Percentiles rank a stretch among this genome's conserved stretches.
Evolutionary conservation across 2,888 invertebrate genomes (phyloP).

Genomic region (Eupeodes latifasciatus): DNA sequence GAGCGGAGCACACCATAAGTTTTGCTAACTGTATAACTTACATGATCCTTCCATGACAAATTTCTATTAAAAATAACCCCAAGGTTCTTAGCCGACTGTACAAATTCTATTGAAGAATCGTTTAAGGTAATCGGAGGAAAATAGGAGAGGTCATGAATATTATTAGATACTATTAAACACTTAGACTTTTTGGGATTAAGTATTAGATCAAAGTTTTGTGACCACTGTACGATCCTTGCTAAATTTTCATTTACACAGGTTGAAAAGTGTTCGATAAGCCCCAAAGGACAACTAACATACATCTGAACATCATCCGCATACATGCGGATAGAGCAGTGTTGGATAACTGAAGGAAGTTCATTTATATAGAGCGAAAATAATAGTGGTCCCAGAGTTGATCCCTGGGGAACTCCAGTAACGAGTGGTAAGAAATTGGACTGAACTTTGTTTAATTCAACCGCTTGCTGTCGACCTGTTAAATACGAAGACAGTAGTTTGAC

Average conservation of each 20-base stretch:
- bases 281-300: background rate
- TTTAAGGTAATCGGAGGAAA: background rate
- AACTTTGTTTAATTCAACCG: background rate
- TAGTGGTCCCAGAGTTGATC: too few species aligned
- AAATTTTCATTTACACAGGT: background rate
- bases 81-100: background rate
- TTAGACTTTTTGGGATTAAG: background rate
- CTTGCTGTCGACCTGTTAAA: background rate
- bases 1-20: too few species aligned
- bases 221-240: background rate
- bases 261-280: background rate
- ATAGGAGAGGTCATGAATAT: background rate
- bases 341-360: background rate
- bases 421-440: too few species aligned
- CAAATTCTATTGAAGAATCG: background rate
- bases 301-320: slow-evolving; percentile 1
- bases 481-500: too few species aligned
- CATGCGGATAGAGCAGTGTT: background rate
- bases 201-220: background rate
- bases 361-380: too few species aligned
- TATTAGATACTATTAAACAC: background rate
- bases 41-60: background rate
- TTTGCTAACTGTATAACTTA: too few species aligned
- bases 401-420: too few species aligned
- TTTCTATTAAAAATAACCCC: background rate